Base-by-base conservation (phyloP, 2,113 vertebrate genomes). In the Conger conger region DNA sequence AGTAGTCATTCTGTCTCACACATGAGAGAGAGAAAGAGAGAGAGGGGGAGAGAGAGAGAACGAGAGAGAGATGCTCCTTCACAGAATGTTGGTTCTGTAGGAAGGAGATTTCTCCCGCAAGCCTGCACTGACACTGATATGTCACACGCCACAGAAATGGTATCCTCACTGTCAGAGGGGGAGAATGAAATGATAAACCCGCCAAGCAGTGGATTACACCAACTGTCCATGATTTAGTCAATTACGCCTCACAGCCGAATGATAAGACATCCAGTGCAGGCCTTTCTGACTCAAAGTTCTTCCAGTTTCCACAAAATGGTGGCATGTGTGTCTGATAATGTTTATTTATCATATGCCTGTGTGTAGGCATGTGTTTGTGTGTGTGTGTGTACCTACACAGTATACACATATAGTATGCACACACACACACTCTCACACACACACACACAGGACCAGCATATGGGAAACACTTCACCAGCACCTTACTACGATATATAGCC, bases 171-270 rank as follows among this genome's bases (percentile, higher is more conserved):
- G 81, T 88, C 84, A 83, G 82, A 53, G 20, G 76, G 85, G 42
- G 37, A 78, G 78, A 84, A 84, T 83, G 86, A 83, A 86, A 84
- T 81, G 82, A 86, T 81, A 87, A 83, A 79, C 63, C 76, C 53
- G 50, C 63, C 73, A 82, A 78, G 68, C 30, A 45, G 53, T 76
- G 86, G 84, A 88, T 87, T 83, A 88, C 78, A 38, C 82, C 42
- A 42, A 79, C 79, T 81, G 78, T 77, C 78, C 68, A 83, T 81
- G 84, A 87, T 83, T 77, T 79, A 83, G 81, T 81, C 83, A 85
- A 78, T 63, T 45, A 60, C 83, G 68, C 60, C 76, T 68, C 81
- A 60, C 50, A 54, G 76, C 35, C 35, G 36, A 83, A 87, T 17
- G 81, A 86, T 83, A 40, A 85, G 79, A 82, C 38, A 35, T 18